These are phyloP conservation scores for Phocoena phocoena DNA, from an alignment of 2,113 vertebrate genomes.

Conservation along the genomic window DNA sequence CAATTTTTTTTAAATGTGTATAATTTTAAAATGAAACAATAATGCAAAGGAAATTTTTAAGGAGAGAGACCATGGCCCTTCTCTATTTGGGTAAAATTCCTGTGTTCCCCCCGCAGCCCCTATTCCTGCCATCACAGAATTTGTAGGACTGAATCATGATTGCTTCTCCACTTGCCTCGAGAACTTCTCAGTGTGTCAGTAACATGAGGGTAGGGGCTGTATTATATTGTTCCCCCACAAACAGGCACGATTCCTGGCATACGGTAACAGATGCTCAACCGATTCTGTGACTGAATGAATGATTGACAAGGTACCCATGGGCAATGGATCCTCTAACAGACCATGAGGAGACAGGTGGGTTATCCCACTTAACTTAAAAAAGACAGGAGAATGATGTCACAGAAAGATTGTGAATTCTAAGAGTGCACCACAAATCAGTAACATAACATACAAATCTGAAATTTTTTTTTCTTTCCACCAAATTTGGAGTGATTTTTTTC, in stretches of 20 bases:
- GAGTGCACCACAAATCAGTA: neutral
- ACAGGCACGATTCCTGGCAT: neutral
- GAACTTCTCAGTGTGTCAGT: neutral
- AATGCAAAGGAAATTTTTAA: neutral
- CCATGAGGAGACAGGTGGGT: neutral
- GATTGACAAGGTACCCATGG: neutral
- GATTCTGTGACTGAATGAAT: neutral
- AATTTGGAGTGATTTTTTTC: too few species aligned
- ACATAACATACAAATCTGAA: neutral
- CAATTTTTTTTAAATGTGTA: too few species aligned
- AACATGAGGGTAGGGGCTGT: accelerated
- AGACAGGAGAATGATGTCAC: neutral
- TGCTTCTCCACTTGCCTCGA: neutral
- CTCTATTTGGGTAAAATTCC: neutral
- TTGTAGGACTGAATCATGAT: too few species aligned
- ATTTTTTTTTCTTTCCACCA: too few species aligned
- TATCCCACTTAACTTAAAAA: neutral
- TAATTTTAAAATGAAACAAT: neutral
- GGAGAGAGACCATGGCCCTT: neutral
- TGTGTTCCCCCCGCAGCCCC: neutral
- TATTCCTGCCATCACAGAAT: neutral
- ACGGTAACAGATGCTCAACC: neutral
- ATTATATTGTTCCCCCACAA: neutral
- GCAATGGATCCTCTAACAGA: neutral
- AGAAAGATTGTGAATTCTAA: neutral